phyloP scores from a whole-genome alignment of 2,888 invertebrate species.

The Drosophila neoperkinsi region DNA sequence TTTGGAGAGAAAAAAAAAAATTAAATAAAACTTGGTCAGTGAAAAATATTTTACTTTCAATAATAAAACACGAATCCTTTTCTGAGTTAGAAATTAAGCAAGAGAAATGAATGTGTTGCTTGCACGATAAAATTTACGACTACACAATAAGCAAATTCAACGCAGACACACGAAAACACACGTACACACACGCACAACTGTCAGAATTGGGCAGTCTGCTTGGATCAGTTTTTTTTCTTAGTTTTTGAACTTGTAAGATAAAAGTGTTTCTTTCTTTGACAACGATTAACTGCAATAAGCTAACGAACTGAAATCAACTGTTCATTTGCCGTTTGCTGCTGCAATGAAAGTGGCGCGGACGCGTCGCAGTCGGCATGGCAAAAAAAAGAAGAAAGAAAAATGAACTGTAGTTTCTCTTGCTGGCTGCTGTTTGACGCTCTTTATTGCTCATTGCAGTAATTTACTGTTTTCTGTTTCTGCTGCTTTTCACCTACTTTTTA shows the following conservation, averaged over 20 bases:
- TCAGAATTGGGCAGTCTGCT: conserved; percentile 61
- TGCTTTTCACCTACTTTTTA: conserved; percentile 67
- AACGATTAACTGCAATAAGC: conserved; percentile 51
- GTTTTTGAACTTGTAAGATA: conserved; percentile 29
- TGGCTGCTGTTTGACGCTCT: conserved; percentile 28
- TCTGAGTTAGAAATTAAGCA: conserved; percentile 39
- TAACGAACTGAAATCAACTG: conserved; percentile 49
- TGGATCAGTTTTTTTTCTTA: conserved; percentile 39
- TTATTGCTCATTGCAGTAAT: conserved; percentile 70
- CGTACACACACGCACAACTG: conserved; percentile 35
- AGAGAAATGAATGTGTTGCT: conserved; percentile 55
- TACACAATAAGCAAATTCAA: conserved; percentile 24
- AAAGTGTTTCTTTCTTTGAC: conserved; percentile 7
- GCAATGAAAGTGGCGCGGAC: conserved; percentile 54
- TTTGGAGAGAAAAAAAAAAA: conserved; percentile 15
- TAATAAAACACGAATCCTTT: conserved; percentile 49
- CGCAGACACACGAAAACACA: conserved; percentile 28
- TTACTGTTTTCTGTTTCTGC: conserved; percentile 50
- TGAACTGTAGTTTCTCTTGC: conserved; percentile 67
- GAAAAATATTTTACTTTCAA: conserved; percentile 25
- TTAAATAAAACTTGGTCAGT: conserved; percentile 45
- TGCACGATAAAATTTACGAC: conserved; percentile 55
- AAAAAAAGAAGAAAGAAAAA: conserved; percentile 36
- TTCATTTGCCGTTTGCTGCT: conserved; percentile 48
- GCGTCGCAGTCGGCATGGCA: conserved; percentile 52